Evolutionary conservation across 1,140 invertebrate genomes (phyloP).

Genomic region (Bombus affinis): DNA sequence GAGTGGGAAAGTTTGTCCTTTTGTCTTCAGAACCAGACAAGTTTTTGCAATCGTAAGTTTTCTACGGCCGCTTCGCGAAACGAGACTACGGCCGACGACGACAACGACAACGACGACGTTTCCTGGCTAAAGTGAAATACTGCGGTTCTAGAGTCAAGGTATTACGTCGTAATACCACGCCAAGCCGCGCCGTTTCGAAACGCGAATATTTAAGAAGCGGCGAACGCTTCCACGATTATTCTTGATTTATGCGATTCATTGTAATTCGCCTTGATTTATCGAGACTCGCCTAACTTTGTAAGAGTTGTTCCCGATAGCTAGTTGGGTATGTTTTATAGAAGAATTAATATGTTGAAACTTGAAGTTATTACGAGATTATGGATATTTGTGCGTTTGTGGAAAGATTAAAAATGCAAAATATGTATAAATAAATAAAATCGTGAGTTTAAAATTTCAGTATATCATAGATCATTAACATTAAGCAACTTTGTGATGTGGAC

Average conservation of each 20-base stretch:
- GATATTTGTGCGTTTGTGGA: too few relatives aligned
- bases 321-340: background rate
- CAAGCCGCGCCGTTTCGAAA: background rate
- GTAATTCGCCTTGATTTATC: conserved; percentile 1
- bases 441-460: too few relatives aligned
- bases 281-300: background rate
- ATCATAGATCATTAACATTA: too few relatives aligned
- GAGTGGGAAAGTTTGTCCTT: conserved; percentile 61
- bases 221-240: background rate
- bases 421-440: too few relatives aligned
- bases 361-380: background rate
- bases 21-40: conserved; percentile 61
- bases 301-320: background rate
- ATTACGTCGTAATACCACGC: conserved; percentile 17
- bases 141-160: conserved; percentile 29
- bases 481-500: too few relatives aligned
- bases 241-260: conserved; percentile 16
- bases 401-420: too few relatives aligned
- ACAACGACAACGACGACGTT: conserved; percentile 31
- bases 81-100: conserved; percentile 37
- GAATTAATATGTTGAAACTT: background rate
- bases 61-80: conserved; percentile 42
- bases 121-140: conserved; percentile 42
- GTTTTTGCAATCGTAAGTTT: conserved; percentile 67
- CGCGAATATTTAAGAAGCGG: conserved; percentile 30